phyloP scores from a whole-genome alignment of 2,113 vertebrate genomes.

The Mystacornis crossleyi region DNA sequence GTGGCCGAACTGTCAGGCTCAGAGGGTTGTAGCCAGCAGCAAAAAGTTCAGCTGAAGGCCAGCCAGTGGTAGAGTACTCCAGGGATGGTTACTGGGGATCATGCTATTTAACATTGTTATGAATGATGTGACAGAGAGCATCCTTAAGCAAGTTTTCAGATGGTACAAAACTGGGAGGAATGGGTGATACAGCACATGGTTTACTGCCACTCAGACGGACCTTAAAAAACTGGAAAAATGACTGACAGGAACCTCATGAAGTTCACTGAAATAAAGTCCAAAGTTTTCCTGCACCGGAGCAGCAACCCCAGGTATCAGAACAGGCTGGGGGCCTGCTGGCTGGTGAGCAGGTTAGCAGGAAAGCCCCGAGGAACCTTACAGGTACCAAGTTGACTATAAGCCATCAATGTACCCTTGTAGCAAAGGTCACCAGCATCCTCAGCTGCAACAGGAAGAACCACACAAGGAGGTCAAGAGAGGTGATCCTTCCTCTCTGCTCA shows the following conservation, averaged over 20 bases:
- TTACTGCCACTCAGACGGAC: background rate
- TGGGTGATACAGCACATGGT: background rate
- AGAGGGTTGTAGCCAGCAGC: background rate
- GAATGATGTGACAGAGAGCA: background rate
- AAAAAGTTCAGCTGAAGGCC: background rate
- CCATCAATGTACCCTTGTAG: background rate
- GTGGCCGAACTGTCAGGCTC: background rate
- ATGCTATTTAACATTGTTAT: background rate
- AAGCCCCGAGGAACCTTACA: rapidly evolving
- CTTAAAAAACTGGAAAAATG: background rate
- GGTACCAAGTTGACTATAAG: background rate
- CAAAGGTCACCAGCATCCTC: background rate
- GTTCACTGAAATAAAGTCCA: background rate
- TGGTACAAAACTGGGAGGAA: background rate
- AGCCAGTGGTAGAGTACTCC: background rate
- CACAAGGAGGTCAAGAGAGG: background rate
- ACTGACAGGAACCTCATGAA: background rate
- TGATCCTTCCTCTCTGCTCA: background rate
- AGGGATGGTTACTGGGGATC: background rate
- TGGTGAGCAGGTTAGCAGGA: background rate
- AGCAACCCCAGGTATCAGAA: background rate
- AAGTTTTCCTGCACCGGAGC: background rate
- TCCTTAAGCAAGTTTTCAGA: background rate
- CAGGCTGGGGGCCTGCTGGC: rapidly evolving
- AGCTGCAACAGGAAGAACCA: background rate